Evolutionary conservation across 2,113 vertebrate species (phyloP).

Genomic region (Bubo bubo): DNA sequence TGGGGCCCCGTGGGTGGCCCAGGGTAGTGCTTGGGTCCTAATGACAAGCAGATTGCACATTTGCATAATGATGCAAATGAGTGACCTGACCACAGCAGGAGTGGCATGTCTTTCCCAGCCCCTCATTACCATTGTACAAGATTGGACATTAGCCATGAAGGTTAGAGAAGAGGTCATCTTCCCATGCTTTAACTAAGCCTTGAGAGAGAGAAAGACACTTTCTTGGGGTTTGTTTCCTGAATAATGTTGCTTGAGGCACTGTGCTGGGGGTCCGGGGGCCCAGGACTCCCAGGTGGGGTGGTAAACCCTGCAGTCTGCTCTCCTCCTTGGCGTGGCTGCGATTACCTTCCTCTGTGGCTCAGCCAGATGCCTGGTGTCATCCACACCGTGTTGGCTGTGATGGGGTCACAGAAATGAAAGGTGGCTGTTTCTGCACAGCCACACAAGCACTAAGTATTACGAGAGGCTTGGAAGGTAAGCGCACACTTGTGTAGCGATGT

Average conservation of each 20-base stretch:
- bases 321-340: neutral
- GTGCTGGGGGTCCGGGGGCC: neutral
- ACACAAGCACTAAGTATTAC: too few species aligned
- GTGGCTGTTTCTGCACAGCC: neutral
- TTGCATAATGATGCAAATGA: neutral
- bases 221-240: neutral
- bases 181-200: neutral
- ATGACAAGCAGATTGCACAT: neutral
- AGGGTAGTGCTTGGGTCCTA: neutral
- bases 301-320: neutral
- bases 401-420: neutral
- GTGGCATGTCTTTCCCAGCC: neutral
- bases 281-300: neutral
- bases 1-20: neutral
- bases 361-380: rapidly evolving
- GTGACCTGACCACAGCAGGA: neutral
- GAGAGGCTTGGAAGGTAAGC: neutral
- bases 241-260: neutral
- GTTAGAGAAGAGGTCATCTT: neutral
- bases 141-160: neutral
- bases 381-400: neutral
- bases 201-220: neutral
- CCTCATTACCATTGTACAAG: neutral
- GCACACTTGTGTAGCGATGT: rapidly evolving
- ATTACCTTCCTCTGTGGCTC: neutral